These are phyloP conservation scores for Chrosomus eos DNA, from an alignment of 2,797 vertebrate species.

Conservation along the genomic window DNA sequence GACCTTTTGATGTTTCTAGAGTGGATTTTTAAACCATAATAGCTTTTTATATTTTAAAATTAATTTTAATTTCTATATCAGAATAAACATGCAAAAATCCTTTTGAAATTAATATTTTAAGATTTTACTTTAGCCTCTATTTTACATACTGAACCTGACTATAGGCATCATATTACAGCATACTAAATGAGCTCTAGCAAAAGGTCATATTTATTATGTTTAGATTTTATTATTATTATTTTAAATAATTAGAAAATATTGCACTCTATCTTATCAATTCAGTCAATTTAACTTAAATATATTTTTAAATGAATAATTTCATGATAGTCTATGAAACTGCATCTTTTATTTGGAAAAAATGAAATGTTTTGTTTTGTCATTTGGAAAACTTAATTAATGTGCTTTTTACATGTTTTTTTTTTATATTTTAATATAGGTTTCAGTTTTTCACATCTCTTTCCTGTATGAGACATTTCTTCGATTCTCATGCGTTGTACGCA, in stretches of 20 bases:
- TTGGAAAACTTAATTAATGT: too few species aligned
- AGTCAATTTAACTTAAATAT: not conserved
- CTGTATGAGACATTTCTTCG: slow-evolving; percentile 63
- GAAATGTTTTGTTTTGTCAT: not conserved
- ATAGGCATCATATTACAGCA: slow-evolving; percentile 31
- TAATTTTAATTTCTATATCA: not conserved
- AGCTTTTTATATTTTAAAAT: not conserved
- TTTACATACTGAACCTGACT: slow-evolving; percentile 25
- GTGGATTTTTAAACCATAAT: not conserved
- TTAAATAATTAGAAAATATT: not conserved
- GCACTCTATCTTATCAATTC: not conserved
- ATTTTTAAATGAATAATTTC: not conserved
- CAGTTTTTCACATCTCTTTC: slow-evolving; percentile 65
- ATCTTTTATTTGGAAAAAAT: not conserved
- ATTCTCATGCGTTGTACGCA: slow-evolving; percentile 68
- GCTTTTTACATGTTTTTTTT: not conserved
- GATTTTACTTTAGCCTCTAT: slow-evolving; percentile 25
- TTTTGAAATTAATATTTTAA: slow-evolving; percentile 8
- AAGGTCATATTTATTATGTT: slow-evolving; percentile 7
- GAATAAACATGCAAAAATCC: not conserved
- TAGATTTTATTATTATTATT: not conserved
- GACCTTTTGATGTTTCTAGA: not conserved
- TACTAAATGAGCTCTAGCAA: not conserved
- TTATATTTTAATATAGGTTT: slow-evolving; percentile 70
- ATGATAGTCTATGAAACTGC: not conserved